Evolutionary conservation across 2,797 vertebrate species (phyloP).

Genomic region (Spinus pinus): DNA sequence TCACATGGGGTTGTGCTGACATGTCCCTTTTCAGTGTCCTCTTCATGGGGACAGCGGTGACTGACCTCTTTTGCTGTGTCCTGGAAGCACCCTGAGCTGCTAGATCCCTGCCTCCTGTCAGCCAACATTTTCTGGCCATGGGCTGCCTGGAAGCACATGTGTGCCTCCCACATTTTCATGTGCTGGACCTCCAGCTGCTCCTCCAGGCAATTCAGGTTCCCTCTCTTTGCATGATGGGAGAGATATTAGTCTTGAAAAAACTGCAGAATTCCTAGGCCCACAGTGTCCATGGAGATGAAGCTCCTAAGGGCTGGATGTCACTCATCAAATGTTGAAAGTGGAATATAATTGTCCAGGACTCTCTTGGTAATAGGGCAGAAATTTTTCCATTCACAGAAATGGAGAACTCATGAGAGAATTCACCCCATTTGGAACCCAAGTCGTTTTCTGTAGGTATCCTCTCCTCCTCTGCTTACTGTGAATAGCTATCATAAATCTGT

Average conservation of each 20-base stretch:
- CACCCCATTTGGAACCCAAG: not conserved
- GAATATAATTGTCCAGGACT: not conserved
- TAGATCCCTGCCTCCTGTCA: not conserved
- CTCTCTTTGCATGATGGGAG: not conserved
- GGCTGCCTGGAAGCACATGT: not conserved
- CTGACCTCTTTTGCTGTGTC: not conserved
- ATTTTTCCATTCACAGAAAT: not conserved
- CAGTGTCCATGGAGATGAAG: not conserved
- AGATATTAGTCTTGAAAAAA: not conserved
- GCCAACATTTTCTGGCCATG: not conserved
- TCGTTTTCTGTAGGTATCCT: not conserved
- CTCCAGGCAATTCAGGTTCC: not conserved
- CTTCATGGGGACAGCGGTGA: not conserved
- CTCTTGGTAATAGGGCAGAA: not conserved
- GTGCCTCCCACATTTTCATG: not conserved
- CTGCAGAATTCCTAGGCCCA: not conserved
- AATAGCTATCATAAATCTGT: not conserved
- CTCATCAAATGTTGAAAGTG: not conserved
- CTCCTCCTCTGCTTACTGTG: not conserved
- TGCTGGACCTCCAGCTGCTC: not conserved
- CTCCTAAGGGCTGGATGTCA: not conserved
- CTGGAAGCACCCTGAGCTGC: not conserved
- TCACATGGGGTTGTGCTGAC: accelerated
- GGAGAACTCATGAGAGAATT: not conserved
- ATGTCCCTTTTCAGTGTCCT: not conserved